Percentiles rank a stretch among this genome's conserved stretches.
Evolutionary conservation across 2,113 vertebrate genomes (phyloP).

Genomic region (Malurus alboscapulatus): DNA sequence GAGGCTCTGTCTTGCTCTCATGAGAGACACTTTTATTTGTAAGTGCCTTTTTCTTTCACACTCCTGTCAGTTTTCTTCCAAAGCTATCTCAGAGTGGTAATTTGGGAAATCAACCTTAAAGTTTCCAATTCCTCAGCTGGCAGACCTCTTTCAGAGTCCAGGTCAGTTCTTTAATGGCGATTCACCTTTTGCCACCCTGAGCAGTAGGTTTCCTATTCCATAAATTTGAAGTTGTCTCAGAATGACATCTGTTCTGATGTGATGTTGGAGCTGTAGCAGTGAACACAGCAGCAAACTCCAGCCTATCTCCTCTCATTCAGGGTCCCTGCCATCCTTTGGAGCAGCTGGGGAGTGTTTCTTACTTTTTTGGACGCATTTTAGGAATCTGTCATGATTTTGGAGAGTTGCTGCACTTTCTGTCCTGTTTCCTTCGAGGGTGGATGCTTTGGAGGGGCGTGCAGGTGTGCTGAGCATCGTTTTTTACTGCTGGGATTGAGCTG

Average conservation of each 20-base stretch:
- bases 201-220: slow-evolving; percentile 16
- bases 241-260: neutral
- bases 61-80: slow-evolving; percentile 7
- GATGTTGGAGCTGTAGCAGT: neutral
- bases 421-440: neutral
- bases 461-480: neutral
- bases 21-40: neutral
- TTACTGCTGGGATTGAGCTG: neutral
- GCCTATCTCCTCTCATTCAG: neutral
- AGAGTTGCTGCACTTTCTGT: neutral
- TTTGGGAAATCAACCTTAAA: slow-evolving; percentile 5
- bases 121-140: slow-evolving; percentile 17
- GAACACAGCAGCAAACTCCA: neutral
- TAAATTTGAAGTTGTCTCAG: slow-evolving; percentile 9
- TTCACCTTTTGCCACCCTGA: neutral
- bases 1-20: neutral
- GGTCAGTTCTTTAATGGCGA: neutral
- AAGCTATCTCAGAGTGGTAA: slow-evolving; percentile 21
- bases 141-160: neutral
- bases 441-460: neutral
- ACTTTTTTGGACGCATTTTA: neutral
- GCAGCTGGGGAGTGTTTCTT: neutral
- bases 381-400: neutral
- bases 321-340: neutral
- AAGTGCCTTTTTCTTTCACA: neutral